These are phyloP conservation scores for Aulostomus chinensis DNA, from an alignment of 2,797 vertebrate genomes.

Conservation along the genomic window DNA sequence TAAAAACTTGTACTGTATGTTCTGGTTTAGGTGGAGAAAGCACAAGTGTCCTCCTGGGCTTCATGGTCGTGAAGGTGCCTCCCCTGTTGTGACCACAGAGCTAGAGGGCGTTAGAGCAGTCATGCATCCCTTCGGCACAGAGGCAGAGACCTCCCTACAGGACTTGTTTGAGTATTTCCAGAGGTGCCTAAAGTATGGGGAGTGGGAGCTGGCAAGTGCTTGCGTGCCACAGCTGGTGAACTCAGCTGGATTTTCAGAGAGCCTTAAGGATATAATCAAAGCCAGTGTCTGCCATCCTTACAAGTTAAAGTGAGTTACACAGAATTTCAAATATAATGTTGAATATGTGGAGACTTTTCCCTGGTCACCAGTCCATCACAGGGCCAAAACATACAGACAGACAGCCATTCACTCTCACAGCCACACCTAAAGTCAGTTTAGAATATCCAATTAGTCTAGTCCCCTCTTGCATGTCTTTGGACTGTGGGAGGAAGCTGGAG, in stretches of 20 bases:
- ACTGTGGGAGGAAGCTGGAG: too few species aligned
- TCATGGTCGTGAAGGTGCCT: neutral
- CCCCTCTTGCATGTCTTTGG: too few species aligned
- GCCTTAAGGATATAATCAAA: constrained; percentile 81
- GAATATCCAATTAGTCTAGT: too few species aligned
- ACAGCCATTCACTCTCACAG: too few species aligned
- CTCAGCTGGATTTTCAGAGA: constrained; percentile 64
- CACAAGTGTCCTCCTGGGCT: neutral
- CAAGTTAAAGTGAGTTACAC: constrained; percentile 78
- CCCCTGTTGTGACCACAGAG: constrained; percentile 26
- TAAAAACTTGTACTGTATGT: neutral
- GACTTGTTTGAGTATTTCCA: constrained; percentile 89
- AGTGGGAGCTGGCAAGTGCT: constrained; percentile 91
- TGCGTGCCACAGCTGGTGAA: constrained; percentile 87
- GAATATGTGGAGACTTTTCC: too few species aligned
- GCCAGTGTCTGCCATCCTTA: constrained; percentile 84
- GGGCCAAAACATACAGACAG: too few species aligned
- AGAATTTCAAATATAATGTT: too few species aligned
- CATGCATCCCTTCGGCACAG: constrained; percentile 87
- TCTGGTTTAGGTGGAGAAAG: constrained; percentile 42
- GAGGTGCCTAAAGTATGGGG: constrained; percentile 82
- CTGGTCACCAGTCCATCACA: too few species aligned
- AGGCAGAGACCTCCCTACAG: constrained; percentile 84
- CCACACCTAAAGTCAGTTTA: too few species aligned
- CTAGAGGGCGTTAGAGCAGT: constrained; percentile 9